phyloP scores from a whole-genome alignment of 2,888 invertebrate genomes.

The Thecophora atra region DNA sequence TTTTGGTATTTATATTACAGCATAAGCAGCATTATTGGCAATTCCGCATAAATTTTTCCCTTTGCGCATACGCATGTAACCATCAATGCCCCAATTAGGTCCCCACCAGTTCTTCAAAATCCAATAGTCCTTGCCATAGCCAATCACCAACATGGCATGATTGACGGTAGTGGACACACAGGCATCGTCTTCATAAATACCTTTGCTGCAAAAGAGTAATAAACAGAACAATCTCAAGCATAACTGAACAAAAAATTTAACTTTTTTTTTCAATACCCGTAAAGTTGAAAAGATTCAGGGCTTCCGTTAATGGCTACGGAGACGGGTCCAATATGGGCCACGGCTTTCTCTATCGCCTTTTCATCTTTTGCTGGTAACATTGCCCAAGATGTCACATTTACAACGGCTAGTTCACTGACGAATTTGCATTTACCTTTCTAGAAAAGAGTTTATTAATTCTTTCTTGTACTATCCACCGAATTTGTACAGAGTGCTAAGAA shows the following conservation, averaged over 20 bases:
- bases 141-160: constrained; percentile 91
- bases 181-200: constrained; percentile 80
- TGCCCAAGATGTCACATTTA: constrained; percentile 77
- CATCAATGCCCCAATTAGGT: constrained; percentile 85
- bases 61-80: constrained; percentile 84
- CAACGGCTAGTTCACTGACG: constrained; percentile 67
- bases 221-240: no score
- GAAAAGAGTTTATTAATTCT: neutral
- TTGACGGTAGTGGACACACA: constrained; percentile 80
- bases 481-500: no score
- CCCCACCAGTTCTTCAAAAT: constrained; percentile 95
- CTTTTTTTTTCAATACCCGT: constrained; percentile 61
- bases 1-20: constrained; percentile 56
- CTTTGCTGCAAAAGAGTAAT: constrained; percentile 68
- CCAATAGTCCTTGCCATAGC: constrained; percentile 87
- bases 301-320: constrained; percentile 82
- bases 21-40: constrained; percentile 87
- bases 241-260: neutral
- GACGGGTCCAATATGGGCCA: constrained; percentile 80
- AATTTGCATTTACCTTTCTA: constrained; percentile 73
- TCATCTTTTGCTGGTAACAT: constrained; percentile 78
- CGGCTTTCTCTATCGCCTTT: constrained; percentile 74
- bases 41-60: constrained; percentile 86
- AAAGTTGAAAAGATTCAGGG: constrained; percentile 81
- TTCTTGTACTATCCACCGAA: no score